A percentile compares a stretch with the other conserved stretches of the same genome.
phyloP scores from a whole-genome alignment of 1,140 invertebrate species.

The Tachypleus tridentatus region DNA sequence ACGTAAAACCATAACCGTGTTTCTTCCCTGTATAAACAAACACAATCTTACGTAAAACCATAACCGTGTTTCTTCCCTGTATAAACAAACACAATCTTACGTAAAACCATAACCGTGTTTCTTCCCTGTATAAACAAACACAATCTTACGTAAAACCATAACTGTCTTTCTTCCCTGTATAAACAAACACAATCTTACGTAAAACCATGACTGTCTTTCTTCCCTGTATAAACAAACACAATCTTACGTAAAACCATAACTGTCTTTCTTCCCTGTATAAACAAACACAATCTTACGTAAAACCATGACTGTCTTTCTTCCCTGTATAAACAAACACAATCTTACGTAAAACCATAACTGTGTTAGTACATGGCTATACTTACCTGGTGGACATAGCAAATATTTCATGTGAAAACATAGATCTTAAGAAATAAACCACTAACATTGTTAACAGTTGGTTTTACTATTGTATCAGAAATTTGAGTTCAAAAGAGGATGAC shows the following conservation, averaged over 20 bases:
- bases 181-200: conserved; percentile 2
- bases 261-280: conserved; percentile 67
- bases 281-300: not conserved
- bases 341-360: too few species aligned
- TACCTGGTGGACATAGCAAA: too few species aligned
- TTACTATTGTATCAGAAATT: too few species aligned
- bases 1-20: too few species aligned
- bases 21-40: conserved; percentile 56
- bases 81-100: conserved; percentile 12
- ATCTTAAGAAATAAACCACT: too few species aligned
- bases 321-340: conserved; percentile 33
- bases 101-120: conserved; percentile 32
- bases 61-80: conserved; percentile 55
- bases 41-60: not conserved
- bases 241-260: too few species aligned
- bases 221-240: conserved; percentile 45
- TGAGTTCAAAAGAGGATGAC: too few species aligned
- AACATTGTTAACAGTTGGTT: too few species aligned
- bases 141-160: not conserved
- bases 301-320: conserved; percentile 59
- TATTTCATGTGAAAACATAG: too few species aligned
- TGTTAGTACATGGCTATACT: too few species aligned
- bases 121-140: conserved; percentile 50
- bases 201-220: conserved; percentile 49
- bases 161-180: conserved; percentile 66